Evolutionary conservation across 1,140 invertebrate species (phyloP), one percentile per base, ranked within the genome.

Genomic region (Bombus impatiens): DNA sequence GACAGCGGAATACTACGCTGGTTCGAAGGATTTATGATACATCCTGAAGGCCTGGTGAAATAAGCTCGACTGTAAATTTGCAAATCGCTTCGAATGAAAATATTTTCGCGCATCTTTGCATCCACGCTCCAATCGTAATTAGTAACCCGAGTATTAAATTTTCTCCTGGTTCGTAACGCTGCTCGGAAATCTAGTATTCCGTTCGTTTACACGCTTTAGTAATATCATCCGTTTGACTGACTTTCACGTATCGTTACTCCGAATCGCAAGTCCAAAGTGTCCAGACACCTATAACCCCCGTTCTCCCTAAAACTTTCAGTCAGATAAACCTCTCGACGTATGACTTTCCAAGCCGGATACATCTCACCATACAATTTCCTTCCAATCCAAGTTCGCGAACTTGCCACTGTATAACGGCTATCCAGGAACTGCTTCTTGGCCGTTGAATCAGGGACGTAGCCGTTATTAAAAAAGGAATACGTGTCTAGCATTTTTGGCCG

Each of bases 1-100:
- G 79, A 72, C 68, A 37, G 25, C 15, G n/a, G n/a, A n/a, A 77
- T 62, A 37, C 25, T 4, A n/a, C 5, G 22, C 35, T 2, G 35
- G 13, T 12, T 35, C 28, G 13, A 71, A 80, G 42, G 78, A 80
- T 80, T 28, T 35, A 32, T n/a, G 81, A 76, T 67, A 40, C 71
- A 53, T 62, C 18, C 18, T 8, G 18, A 53, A 53, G 18, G 18
- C 47, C 18, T 3, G 47, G 5, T 8, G 47, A 53, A 22, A 22
- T 8, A 22, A 53, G 18, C 18, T 53, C 47, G 0, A 53, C 18
- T 8, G 47, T 18, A 53, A 22, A 53, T 53, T 53, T 8, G 47
- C 18, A 53, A 22, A 53, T 53, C 0, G 18, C 0, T 22, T 22
- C 18, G 18, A 1, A 8, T 6, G 1, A 1, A 53, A 22, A 53